phyloP scores from a whole-genome alignment of 53 echinoderm and acorn worm species.

The Holothuria scabra region DNA sequence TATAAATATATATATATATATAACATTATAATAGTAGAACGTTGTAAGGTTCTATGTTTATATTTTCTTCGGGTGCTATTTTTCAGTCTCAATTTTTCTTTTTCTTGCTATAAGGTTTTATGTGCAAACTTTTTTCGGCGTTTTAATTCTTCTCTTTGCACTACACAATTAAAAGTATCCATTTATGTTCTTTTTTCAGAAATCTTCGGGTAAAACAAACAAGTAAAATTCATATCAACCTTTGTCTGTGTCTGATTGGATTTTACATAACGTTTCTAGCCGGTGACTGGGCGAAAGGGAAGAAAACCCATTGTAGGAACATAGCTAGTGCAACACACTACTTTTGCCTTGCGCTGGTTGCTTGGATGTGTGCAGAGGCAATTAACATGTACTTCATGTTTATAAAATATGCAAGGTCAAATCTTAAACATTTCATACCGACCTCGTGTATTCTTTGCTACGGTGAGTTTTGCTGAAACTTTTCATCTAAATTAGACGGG shows the following conservation, averaged over 20 bases:
- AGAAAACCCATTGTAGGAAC: background rate
- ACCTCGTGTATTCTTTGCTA: background rate
- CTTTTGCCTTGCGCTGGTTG: background rate
- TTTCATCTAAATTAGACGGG: no score
- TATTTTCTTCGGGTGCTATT: background rate
- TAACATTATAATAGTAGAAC: background rate
- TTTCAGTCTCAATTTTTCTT: no score
- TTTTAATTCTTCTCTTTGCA: no score
- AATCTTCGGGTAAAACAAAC: background rate
- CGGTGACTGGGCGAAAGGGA: background rate
- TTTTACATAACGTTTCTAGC: background rate
- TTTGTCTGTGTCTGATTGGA: constrained; percentile 14
- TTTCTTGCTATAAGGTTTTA: no score
- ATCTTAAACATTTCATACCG: background rate
- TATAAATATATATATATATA: no score
- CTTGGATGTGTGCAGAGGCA: constrained; percentile 12
- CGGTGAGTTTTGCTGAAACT: background rate
- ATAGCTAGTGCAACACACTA: background rate
- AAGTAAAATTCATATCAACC: background rate
- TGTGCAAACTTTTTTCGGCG: no score
- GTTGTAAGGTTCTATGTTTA: background rate
- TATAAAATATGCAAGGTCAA: background rate
- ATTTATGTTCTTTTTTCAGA: background rate
- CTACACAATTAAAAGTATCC: no score
- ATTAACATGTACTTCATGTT: background rate